Evolutionary conservation across 2,888 invertebrate species (phyloP), one percentile per base, ranked within the genome.

Genomic region (Cephus pygmeus): DNA sequence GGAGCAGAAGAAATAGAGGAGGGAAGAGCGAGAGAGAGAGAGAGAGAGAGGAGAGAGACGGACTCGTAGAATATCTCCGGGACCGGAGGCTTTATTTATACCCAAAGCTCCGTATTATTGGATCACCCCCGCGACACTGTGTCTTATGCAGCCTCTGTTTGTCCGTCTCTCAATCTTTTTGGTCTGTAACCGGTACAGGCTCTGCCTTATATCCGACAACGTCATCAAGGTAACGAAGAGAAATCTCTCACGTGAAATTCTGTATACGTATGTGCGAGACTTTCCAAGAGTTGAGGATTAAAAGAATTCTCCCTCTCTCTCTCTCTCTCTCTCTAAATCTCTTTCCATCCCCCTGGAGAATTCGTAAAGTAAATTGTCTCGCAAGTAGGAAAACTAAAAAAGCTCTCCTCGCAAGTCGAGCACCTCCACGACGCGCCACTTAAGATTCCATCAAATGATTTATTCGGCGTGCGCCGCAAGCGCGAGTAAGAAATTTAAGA

Each of bases 71-170:
- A 31, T 83, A 89, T 89, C 89, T 87, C 86, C 87, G 88, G 86
- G 87, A 79, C 82, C 86, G 85, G 86, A 83, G 86, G 84, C 88
- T 90, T 87, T 90, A 90, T 90, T 90, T 90, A 90, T 90, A 90
- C 88, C 85, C 88, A 87, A 89, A 90, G 90, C 90, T 88, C 87
- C 85, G 88, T 90, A 90, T 90, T 90, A 90, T 90, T 90, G 90
- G 90, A 90, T 90, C 90, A 89, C 90, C 89, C 90, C 90, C 90
- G 90, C 89, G 82, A 12, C 84, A 87, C 86, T 85, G 85, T 85
- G 84, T 87, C 86, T 88, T 85, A 84, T 81, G 85, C 86, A 82
- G 82, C 85, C 83, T 85, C 81, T 84, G 85, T 83, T 85, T 87
- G 84, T 85, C 86, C 86, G 84, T 88, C 87, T 85, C 85, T 83